Conservation (phyloP, 2,113 vertebrate genomes). For the Anser cygnoides region DNA sequence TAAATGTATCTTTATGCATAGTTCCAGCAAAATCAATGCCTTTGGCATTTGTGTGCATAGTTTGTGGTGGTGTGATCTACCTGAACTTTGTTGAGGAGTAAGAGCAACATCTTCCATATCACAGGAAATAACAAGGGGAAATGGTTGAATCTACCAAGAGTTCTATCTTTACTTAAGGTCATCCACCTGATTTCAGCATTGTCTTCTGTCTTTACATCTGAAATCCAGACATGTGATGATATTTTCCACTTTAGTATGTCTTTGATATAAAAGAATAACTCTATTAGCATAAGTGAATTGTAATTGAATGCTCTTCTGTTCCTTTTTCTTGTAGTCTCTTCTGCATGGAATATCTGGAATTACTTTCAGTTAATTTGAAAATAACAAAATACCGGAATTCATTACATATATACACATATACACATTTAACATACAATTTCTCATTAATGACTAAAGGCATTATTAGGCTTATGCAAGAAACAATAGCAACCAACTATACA, state of each 20-base stretch:
- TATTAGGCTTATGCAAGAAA: neutral
- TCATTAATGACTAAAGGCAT: neutral
- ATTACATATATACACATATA: neutral
- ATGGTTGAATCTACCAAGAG: neutral
- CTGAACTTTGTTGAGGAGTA: neutral
- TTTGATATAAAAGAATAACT: neutral
- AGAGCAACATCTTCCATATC: rapidly evolving
- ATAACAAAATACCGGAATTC: neutral
- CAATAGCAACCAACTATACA: neutral
- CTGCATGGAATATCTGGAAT: neutral
- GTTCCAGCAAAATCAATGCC: neutral
- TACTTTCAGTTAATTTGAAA: neutral
- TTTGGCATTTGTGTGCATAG: neutral
- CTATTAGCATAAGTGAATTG: neutral
- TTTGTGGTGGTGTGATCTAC: neutral
- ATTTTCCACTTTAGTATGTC: neutral
- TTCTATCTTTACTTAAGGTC: neutral
- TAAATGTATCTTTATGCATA: neutral
- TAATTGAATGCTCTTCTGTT: neutral
- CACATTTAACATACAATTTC: neutral
- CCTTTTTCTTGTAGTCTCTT: neutral
- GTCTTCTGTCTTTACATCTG: neutral
- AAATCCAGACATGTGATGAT: neutral
- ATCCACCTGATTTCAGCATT: neutral
- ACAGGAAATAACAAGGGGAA: neutral